Conservation (phyloP, 2,888 invertebrate species). For the Zootermopsis nevadensis region DNA sequence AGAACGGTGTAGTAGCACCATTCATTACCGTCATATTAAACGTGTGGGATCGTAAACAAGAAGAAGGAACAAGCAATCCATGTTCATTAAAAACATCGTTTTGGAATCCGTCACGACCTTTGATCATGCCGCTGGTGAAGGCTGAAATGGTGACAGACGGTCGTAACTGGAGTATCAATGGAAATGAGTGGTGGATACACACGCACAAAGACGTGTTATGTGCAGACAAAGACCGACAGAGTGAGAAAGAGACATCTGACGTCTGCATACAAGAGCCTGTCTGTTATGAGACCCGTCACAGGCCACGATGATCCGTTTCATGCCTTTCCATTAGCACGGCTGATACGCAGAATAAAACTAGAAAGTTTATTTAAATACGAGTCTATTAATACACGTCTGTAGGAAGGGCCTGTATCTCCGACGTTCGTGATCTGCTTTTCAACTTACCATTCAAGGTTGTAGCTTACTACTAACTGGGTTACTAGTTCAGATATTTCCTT, state of each 20-base stretch:
- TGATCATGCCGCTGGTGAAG: too few species aligned
- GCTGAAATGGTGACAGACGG: neutral
- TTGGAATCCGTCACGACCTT: too few species aligned
- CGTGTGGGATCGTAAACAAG: too few species aligned
- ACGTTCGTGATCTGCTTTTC: neutral
- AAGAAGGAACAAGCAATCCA: too few species aligned
- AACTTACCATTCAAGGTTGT: neutral
- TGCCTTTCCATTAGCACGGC: neutral
- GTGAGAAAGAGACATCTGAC: neutral
- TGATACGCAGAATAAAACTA: neutral
- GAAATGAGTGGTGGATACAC: neutral
- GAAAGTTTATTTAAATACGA: neutral
- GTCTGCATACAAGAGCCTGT: neutral
- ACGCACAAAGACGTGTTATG: neutral
- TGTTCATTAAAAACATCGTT: too few species aligned
- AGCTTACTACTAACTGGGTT: constrained; percentile 4
- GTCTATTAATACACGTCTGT: neutral
- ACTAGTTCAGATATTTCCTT: neutral
- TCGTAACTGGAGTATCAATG: neutral
- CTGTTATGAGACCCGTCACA: neutral
- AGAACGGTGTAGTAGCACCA: too few species aligned
- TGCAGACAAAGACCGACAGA: too few species aligned
- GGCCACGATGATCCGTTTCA: neutral
- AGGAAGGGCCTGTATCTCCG: neutral
- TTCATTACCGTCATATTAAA: too few species aligned